Percentiles rank a stretch among this genome's conserved stretches.
These are phyloP conservation scores for Nycticebus coucang DNA, from an alignment of 2,113 vertebrate genomes.

Conservation along the genomic window DNA sequence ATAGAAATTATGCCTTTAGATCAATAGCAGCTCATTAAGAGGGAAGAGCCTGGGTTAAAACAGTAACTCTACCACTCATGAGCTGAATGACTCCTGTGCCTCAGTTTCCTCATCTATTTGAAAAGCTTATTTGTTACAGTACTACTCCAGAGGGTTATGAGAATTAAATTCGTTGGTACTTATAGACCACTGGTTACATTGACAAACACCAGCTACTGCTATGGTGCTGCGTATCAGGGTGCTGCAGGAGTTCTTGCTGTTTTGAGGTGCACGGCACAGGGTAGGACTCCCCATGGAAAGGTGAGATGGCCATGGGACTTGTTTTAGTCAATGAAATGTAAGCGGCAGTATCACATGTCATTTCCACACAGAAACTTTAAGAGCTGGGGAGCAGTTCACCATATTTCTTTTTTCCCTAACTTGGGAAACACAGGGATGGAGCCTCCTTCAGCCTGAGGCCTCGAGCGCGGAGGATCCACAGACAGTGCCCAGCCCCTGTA, in stretches of 20 bases:
- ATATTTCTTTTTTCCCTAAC: background rate
- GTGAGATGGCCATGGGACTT: background rate
- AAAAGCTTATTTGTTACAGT: background rate
- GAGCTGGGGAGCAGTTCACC: too few species aligned
- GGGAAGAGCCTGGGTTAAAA: background rate
- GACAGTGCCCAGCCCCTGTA: background rate
- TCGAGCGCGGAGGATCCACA: background rate
- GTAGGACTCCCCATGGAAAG: background rate
- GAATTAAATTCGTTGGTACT: background rate
- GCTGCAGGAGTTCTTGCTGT: background rate
- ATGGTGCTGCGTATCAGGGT: accelerated
- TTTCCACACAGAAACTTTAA: background rate
- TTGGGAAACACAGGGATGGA: background rate
- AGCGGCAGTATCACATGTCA: background rate
- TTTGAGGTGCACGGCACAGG: background rate
- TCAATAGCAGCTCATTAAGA: background rate
- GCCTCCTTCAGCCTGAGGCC: background rate
- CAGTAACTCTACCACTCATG: background rate
- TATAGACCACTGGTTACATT: background rate
- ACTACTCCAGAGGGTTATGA: background rate
- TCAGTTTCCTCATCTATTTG: background rate
- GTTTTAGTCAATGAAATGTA: background rate
- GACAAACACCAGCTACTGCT: background rate
- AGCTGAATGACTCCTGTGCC: background rate
- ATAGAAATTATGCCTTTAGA: background rate